Conservation (phyloP, 2,888 invertebrate species). For the Drosophila neotestacea region DNA sequence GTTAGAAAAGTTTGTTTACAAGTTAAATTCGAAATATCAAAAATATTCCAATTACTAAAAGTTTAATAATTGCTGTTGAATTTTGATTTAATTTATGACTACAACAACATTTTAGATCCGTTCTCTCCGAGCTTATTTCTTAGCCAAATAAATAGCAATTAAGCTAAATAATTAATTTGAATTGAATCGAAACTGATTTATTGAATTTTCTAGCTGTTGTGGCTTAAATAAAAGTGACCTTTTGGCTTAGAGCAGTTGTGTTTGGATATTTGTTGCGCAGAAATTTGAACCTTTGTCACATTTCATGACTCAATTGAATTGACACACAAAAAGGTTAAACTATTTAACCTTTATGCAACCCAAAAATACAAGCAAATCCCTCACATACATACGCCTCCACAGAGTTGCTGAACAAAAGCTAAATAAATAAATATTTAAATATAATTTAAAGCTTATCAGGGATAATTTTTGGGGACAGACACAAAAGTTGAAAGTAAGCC, state of each 20-base stretch:
- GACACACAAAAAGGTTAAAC: conserved; percentile 56
- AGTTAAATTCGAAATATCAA: too few relatives aligned
- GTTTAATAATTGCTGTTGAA: background rate
- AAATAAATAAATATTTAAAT: conserved; percentile 60
- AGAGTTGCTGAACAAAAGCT: conserved; percentile 19
- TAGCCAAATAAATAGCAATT: background rate
- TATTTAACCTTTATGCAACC: conserved; percentile 43
- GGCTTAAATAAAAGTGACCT: background rate
- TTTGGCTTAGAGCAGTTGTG: background rate
- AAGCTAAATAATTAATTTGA: background rate
- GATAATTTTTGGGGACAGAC: conserved; percentile 43
- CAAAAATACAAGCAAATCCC: conserved; percentile 13
- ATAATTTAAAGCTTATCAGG: conserved; percentile 66
- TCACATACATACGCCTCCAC: background rate
- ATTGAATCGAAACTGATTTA: conserved; percentile 18
- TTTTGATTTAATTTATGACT: background rate
- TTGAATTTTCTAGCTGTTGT: conserved; percentile 13
- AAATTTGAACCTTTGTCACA: conserved; percentile 39
- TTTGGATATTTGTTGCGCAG: conserved; percentile 20
- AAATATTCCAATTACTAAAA: background rate
- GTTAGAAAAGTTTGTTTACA: too few relatives aligned
- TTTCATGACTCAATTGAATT: conserved; percentile 52
- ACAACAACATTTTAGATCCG: background rate
- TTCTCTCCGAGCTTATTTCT: too few relatives aligned
- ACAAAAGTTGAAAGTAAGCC: conserved; percentile 46